Evolutionary conservation across 2,797 vertebrate species (phyloP).

Genomic region (Sylvilagus floridanus): DNA sequence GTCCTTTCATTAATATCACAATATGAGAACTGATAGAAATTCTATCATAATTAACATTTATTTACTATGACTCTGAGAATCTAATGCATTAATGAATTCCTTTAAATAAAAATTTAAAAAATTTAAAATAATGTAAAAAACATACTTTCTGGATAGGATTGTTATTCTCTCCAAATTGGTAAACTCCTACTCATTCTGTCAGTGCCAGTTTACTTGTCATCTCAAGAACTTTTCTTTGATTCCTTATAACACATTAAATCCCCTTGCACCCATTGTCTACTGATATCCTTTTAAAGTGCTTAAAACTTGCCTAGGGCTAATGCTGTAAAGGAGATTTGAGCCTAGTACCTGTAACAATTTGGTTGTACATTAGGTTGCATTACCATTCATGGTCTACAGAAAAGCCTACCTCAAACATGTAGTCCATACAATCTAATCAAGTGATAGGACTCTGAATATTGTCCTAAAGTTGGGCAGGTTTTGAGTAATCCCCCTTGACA

Average conservation of each 20-base stretch:
- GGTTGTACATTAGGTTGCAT: neutral
- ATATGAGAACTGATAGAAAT: no score
- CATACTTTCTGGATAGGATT: neutral
- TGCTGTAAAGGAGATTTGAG: neutral
- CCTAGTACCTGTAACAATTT: neutral
- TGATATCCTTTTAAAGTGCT: neutral
- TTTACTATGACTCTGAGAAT: no score
- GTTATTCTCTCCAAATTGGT: neutral
- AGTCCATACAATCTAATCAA: neutral
- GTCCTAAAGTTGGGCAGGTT: neutral
- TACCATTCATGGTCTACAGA: neutral
- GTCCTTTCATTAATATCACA: no score
- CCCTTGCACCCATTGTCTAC: neutral
- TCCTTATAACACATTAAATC: neutral
- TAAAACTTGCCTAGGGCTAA: neutral
- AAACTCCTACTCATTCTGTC: neutral
- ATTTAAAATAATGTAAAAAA: neutral
- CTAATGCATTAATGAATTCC: no score
- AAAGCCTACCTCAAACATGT: neutral
- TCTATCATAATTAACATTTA: no score
- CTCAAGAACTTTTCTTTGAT: neutral
- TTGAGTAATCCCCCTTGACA: neutral
- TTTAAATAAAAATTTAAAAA: no score
- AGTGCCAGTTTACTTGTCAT: neutral
- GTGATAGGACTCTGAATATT: neutral